Conservation (phyloP, 2,113 vertebrate species). For the Cnemophilus loriae region DNA sequence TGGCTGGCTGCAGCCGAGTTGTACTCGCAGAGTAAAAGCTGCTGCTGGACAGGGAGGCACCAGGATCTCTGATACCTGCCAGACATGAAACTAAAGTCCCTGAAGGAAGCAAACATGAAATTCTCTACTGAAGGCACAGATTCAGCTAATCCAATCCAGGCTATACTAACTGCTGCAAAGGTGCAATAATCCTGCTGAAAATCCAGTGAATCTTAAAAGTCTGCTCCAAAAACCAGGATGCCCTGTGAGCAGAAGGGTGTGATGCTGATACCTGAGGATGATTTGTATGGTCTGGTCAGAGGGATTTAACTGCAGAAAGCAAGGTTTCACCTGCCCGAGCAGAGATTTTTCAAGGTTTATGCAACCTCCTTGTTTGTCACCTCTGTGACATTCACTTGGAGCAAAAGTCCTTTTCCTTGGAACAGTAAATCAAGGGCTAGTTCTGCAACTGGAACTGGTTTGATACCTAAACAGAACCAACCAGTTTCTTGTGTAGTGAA, state of each 20-base stretch:
- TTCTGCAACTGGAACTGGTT: neutral
- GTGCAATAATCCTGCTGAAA: neutral
- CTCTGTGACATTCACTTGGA: neutral
- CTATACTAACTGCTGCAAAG: neutral
- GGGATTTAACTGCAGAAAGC: neutral
- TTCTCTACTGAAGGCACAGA: neutral
- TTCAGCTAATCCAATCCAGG: neutral
- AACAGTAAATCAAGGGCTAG: neutral
- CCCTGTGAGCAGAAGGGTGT: neutral
- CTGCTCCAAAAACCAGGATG: neutral
- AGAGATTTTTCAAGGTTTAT: neutral
- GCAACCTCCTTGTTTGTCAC: neutral
- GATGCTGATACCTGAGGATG: neutral
- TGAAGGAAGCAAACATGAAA: neutral
- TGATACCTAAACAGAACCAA: neutral
- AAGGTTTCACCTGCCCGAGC: neutral
- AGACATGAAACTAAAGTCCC: too few relatives aligned
- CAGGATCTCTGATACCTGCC: neutral
- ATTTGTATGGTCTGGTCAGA: neutral
- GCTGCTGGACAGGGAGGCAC: neutral
- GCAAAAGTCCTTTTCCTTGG: neutral
- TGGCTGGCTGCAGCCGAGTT: fast-evolving
- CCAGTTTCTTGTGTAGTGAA: neutral
- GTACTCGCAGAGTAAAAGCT: neutral
- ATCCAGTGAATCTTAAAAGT: neutral